Percentiles rank a stretch among this genome's conserved stretches.
phyloP scores from a whole-genome alignment of 2,888 invertebrate species.

The Halictus quadricinctus region DNA sequence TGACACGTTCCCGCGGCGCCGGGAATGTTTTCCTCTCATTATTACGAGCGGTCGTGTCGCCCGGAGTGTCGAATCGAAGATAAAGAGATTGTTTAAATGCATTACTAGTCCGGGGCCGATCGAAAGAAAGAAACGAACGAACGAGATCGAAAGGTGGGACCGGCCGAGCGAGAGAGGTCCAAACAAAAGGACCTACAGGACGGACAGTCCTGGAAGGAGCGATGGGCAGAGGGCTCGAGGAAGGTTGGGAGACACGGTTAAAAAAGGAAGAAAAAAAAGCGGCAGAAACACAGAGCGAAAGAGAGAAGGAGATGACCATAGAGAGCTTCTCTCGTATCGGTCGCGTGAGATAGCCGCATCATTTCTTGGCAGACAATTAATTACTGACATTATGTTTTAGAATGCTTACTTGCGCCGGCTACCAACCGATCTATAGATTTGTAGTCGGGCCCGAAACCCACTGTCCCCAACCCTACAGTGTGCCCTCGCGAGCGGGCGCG shows the following conservation, averaged over 20 bases:
- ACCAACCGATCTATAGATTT: constrained; percentile 74
- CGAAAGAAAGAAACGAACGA: constrained; percentile 47
- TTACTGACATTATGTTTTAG: constrained; percentile 79
- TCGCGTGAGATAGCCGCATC: constrained; percentile 80
- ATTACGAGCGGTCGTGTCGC: constrained; percentile 60
- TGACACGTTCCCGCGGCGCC: constrained; percentile 36
- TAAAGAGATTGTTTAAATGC: constrained; percentile 69
- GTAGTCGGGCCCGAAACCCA: constrained; percentile 57
- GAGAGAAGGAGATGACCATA: constrained; percentile 21
- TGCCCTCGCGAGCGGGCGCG: constrained; percentile 9
- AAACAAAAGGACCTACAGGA: constrained; percentile 39
- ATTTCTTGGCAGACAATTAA: constrained; percentile 78
- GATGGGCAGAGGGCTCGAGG: constrained; percentile 37
- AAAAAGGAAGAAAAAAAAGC: constrained; percentile 21
- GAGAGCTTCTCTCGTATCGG: constrained; percentile 62
- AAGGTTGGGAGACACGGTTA: constrained; percentile 33
- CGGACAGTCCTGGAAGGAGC: constrained; percentile 16
- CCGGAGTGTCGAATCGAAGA: constrained; percentile 61
- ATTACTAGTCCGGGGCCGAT: constrained; percentile 62
- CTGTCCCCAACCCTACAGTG: constrained; percentile 49
- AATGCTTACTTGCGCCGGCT: constrained; percentile 75
- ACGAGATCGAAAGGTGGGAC: constrained; percentile 51
- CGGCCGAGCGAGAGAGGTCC: constrained; percentile 45
- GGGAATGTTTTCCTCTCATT: constrained; percentile 64
- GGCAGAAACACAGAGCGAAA: neutral